Conservation (phyloP, 2,797 vertebrate species). For the Arrhamphus sclerolepis region DNA sequence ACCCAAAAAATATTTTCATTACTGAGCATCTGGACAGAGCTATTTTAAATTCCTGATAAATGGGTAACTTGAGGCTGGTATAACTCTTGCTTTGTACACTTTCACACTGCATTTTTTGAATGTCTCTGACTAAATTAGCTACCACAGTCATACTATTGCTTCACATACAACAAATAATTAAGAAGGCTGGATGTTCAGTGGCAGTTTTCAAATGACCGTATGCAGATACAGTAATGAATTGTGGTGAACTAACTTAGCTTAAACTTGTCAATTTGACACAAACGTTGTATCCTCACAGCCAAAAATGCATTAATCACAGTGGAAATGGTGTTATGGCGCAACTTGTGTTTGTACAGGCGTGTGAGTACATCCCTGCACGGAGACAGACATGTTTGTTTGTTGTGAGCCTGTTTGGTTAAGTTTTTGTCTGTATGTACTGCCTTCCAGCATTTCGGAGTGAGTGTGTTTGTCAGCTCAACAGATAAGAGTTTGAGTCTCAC, state of each 20-base stretch:
- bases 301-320: conserved; percentile 73
- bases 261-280: conserved; percentile 47
- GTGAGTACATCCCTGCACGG: conserved; percentile 36
- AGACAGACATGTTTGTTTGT: conserved; percentile 65
- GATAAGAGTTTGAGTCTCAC: conserved; percentile 73
- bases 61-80: conserved; percentile 31
- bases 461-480: conserved; percentile 60
- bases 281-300: conserved; percentile 62
- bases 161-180: conserved; percentile 48
- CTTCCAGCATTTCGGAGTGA: conserved; percentile 46
- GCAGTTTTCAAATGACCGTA: conserved; percentile 35
- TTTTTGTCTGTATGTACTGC: conserved; percentile 59
- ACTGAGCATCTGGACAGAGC: conserved; percentile 14
- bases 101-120: conserved; percentile 17
- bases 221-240: too few species aligned
- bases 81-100: neutral
- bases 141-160: conserved; percentile 68
- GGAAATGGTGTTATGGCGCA: conserved; percentile 58
- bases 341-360: conserved; percentile 23
- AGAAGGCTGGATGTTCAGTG: conserved; percentile 36
- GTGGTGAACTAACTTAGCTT: conserved; percentile 21
- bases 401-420: conserved; percentile 70
- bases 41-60: conserved; percentile 31
- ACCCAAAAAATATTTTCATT: neutral
- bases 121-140: conserved; percentile 46